Base-by-base conservation (phyloP, 2,113 vertebrate genomes). In the Jaculus jaculus region DNA sequence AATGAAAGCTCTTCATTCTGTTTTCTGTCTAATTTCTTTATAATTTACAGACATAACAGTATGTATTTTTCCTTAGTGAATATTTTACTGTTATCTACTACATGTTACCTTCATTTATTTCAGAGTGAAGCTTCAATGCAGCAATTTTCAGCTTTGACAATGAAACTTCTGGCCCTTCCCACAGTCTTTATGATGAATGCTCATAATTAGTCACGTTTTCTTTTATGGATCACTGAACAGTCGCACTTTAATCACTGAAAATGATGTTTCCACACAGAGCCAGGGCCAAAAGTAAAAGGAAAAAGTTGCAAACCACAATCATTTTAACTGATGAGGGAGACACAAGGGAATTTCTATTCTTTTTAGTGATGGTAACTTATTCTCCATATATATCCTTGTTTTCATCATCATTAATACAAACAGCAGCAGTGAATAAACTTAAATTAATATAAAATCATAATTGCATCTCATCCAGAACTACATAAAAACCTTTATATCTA, bases 191-290 rank as follows among this genome's bases (percentile, higher is more conserved):
- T 71, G 83, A 26, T 80, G 95, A 97, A 95, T 93, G 91, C 12
- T 96, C 54, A 80, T 90, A 91, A 97, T 97, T 93, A 93, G 92
- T 96, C 93, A 93, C 80, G 89, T 96, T 94, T 83, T 91, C 51
- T 23, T 93, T 95, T 96, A 95, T 84, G 72, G 42, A 94, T 95
- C 66, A 81, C 91, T 83, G 92, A 95, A 68, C 92, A 84, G n/a
- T 65, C 93, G 61, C 95, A 80, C 81, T 95, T 96, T 95, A 94
- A 94, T 96, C 89, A 92, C 66, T 94, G 63, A 42, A 83, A 89
- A 96, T 88, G 20, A 92, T 90, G 34, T 61, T 69, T 21, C 60
- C 92, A 88, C 85, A 94, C 82, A 93, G 79, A 90, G 30, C 51
- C 51, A 94, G 75, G 87, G 30, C 51, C 51, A 10, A 24, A 51